Evolutionary conservation across 2,888 invertebrate species (phyloP), one percentile per base, ranked within the genome.

Genomic region (Hirtodrosophila histrioides): DNA sequence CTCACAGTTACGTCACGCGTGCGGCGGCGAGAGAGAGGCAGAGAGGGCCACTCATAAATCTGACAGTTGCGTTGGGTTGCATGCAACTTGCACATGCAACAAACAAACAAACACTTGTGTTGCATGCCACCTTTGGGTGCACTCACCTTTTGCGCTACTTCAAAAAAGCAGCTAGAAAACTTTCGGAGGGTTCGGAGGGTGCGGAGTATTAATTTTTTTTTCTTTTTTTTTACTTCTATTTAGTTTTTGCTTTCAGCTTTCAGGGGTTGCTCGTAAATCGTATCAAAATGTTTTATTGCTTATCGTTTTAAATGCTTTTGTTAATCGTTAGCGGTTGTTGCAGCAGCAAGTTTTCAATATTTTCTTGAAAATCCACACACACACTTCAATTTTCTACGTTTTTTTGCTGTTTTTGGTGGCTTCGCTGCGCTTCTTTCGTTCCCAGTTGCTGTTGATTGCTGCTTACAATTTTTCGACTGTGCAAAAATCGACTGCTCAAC

Each of bases 391-490:
- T 41, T 37, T 41, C 17, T 2, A 17, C 17, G 2, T 53, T 44
- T 45, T 48, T 48, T 57, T 27, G 27, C 6, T 5, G 69, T 68
- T 50, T 66, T 39, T 66, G 56, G 44, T 53, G 70, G 49, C 57
- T 74, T 57, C 40, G 41, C 63, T 77, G 63, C 57, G 74, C 58
- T 73, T 69, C 66, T 65, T 76, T 50, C 63, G 58, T 55, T 64
- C 58, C 62, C 43, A 50, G 56, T 67, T 67, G 61, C 82, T 78
- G 75, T 72, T 82, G 78, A 67, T 70, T 84, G 80, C 74, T 80
- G 86, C 77, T 70, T 70, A 73, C 66, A 78, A 66, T 49, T 74
- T 77, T 86, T 84, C 75, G 81, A 82, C 86, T 82, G 78, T 78
- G 84, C 87, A 60, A 85, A 84, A 84, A 75, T 82, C 86, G 75